Percentiles rank a stretch among this genome's conserved stretches.
Conservation (phyloP, 2,113 vertebrate genomes). For the Anarhynchus alexandrinus region DNA sequence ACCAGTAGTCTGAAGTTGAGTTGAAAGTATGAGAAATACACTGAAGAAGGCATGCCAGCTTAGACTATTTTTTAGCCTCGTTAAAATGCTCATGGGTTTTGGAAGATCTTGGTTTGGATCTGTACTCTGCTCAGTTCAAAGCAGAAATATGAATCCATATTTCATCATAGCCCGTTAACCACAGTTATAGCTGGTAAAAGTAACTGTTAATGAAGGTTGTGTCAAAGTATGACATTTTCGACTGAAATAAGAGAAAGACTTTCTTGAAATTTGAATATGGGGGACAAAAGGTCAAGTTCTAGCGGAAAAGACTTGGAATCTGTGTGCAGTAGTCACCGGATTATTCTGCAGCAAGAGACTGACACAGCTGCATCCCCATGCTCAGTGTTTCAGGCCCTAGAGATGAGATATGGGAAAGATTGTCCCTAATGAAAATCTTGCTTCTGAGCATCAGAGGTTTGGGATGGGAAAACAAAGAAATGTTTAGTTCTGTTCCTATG, state of each 20-base stretch:
- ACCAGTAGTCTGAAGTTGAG: neutral
- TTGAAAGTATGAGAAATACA: neutral
- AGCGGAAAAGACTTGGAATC: neutral
- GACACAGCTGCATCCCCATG: neutral
- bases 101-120: neutral
- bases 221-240: neutral
- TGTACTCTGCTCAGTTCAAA: neutral
- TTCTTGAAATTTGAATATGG: neutral
- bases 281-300: neutral
- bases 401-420: neutral
- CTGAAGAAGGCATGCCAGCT: neutral
- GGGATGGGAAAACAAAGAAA: neutral
- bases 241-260: neutral
- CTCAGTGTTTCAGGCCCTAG: neutral
- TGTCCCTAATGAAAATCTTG: neutral
- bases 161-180: neutral
- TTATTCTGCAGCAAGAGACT: neutral
- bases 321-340: neutral
- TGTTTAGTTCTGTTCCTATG: neutral
- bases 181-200: neutral
- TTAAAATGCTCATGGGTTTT: neutral
- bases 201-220: neutral
- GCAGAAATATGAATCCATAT: neutral
- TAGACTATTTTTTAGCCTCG: neutral
- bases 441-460: neutral